These are phyloP conservation scores for Oreochromis tanganicae DNA, from an alignment of 2,113 vertebrate genomes.

Conservation along the genomic window DNA sequence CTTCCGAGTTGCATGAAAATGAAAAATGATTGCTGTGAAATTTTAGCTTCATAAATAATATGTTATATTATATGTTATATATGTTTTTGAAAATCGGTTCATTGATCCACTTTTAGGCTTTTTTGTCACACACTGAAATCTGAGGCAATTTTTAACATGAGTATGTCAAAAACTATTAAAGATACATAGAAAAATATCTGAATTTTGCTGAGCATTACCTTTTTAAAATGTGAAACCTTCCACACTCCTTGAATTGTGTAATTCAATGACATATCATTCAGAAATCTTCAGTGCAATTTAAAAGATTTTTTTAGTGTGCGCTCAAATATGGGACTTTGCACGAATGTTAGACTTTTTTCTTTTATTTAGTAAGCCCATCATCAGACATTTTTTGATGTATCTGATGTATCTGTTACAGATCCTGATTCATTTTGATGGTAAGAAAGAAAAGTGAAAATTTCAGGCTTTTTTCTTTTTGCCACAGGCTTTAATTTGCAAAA, in stretches of 20 bases:
- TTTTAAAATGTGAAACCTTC: not conserved
- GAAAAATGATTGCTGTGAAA: not conserved
- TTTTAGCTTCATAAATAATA: constrained; percentile 32
- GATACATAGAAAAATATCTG: not conserved
- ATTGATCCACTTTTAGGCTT: not conserved
- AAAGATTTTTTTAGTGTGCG: not conserved
- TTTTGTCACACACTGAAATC: not conserved
- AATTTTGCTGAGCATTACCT: not conserved
- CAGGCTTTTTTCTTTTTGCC: not conserved
- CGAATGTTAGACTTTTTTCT: not conserved
- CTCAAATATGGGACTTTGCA: not conserved
- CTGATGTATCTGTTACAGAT: not conserved
- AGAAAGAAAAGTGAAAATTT: not conserved
- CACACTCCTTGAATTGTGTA: not conserved
- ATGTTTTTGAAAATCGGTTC: not conserved
- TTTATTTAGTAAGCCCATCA: not conserved
- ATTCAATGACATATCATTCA: not conserved
- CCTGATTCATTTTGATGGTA: not conserved
- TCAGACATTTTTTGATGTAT: not conserved
- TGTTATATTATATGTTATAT: not conserved
- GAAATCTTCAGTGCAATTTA: not conserved
- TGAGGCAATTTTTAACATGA: not conserved
- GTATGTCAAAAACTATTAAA: not conserved
- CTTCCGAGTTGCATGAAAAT: not conserved
- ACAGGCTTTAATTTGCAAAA: not conserved